Percentiles rank a stretch among this genome's conserved stretches.
These are phyloP conservation scores for Caenorhabditis sinica DNA, from an alignment of 2,888 invertebrate species.

Conservation along the genomic window DNA sequence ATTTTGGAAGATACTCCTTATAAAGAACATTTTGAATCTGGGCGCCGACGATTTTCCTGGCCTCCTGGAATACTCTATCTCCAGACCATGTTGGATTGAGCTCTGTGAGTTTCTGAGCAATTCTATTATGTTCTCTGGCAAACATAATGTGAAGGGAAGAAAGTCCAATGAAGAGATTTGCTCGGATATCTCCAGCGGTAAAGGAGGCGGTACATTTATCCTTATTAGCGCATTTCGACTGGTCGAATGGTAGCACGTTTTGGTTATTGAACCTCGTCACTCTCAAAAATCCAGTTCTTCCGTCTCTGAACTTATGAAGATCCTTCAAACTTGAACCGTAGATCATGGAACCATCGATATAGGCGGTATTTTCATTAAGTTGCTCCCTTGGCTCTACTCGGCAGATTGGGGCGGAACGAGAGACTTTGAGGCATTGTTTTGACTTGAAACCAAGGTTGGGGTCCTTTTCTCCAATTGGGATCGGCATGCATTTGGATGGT, in stretches of 20 bases:
- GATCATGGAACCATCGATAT: constrained; percentile 94
- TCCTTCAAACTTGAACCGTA: constrained; percentile 89
- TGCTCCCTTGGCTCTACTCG: constrained; percentile 97
- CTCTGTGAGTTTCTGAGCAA: constrained; percentile 89
- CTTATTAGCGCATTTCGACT: constrained; percentile 77
- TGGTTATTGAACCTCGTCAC: constrained; percentile 75
- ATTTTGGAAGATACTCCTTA: constrained; percentile 91
- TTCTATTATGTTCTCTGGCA: constrained; percentile 95
- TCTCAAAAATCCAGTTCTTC: constrained; percentile 78
- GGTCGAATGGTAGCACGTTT: constrained; percentile 82
- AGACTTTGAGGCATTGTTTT: constrained; percentile 80
- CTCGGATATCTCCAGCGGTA: constrained; percentile 81
- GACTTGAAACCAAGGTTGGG: constrained; percentile 81
- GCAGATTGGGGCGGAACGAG: constrained; percentile 94
- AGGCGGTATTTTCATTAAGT: constrained; percentile 89
- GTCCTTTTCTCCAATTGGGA: constrained; percentile 80
- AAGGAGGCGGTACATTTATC: constrained; percentile 81
- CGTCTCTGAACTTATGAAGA: constrained; percentile 82
- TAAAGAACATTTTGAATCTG: constrained; percentile 85
- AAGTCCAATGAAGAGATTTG: constrained; percentile 84
- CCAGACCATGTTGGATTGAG: constrained; percentile 96
- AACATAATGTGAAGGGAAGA: constrained; percentile 87
- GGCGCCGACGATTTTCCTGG: constrained; percentile 92
- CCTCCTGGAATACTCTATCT: constrained; percentile 91
- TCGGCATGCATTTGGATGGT: constrained; percentile 82